These are phyloP conservation scores for Theocolax elegans DNA, from an alignment of 1,140 invertebrate species.

Conservation along the genomic window DNA sequence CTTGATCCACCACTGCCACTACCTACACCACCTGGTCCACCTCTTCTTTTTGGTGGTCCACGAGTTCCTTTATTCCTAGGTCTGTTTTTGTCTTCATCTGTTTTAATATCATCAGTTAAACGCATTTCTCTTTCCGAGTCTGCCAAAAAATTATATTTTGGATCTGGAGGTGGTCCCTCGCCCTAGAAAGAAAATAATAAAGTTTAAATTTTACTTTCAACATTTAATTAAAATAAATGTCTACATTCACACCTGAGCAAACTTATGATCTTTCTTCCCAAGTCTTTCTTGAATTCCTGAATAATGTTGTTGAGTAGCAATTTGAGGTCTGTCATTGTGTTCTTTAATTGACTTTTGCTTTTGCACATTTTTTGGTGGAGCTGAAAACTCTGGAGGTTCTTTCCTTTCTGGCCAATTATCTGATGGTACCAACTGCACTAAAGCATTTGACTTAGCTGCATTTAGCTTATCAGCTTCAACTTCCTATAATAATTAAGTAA, in stretches of 20 bases:
- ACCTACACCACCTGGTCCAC: constrained; percentile 42
- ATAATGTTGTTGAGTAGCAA: constrained; percentile 46
- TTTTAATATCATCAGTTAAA: constrained; percentile 41
- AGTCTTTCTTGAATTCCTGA: constrained; percentile 45
- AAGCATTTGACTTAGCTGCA: constrained; percentile 65
- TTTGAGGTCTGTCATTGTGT: constrained; percentile 43
- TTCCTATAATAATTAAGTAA: constrained; percentile 55
- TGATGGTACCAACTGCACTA: constrained; percentile 63
- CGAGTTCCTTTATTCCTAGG: constrained; percentile 48
- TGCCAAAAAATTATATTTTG: constrained; percentile 66
- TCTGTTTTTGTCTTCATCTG: constrained; percentile 53
- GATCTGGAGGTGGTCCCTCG: constrained; percentile 67
- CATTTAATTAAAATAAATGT: constrained; percentile 18
- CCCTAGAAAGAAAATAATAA: constrained; percentile 55
- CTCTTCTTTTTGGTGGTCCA: constrained; percentile 50
- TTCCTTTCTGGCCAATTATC: constrained; percentile 63
- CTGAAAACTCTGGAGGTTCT: constrained; percentile 61
- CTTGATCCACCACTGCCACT: constrained; percentile 44
- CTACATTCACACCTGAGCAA: constrained; percentile 53
- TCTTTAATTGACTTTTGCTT: constrained; percentile 53
- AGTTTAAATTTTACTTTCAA: neutral
- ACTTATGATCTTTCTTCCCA: constrained; percentile 58
- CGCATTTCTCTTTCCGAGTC: constrained; percentile 64
- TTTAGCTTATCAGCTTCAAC: constrained; percentile 67
- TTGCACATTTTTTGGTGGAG: constrained; percentile 40